Evolutionary conservation across 1,140 invertebrate genomes (phyloP), one percentile per base, ranked within the genome.

Genomic region (Euborellia annulipes): DNA sequence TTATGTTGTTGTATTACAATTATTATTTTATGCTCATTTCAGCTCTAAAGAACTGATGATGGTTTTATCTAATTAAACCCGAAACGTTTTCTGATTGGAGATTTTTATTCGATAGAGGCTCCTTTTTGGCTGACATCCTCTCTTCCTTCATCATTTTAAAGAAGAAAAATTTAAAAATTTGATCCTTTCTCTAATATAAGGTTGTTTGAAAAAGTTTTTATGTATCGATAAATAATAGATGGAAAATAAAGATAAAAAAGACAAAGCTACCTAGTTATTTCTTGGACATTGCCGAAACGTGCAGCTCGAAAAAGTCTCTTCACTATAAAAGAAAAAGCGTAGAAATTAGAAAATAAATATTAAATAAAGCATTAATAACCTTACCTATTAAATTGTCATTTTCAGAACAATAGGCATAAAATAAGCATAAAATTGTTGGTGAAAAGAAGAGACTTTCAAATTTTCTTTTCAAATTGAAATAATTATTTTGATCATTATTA

Each of bases 221-320:
- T n/a, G 30, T n/a, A 9, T 13, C 8, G 18, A 41, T 23, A 3
- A 41, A 11, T 8, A n/a, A 9, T 6, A 17, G 13, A 16, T 42
- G 43, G 46, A 53, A 37, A 52, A 20, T 46, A 46, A 39, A 37
- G 40, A 17, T 39, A 48, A 45, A 43, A 45, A 34, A 34, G 14
- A 42, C 36, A 41, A 14, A 60, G 56, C 59, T 69, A 76, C 75
- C 62, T 69, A 54, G 56, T 65, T 30, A 82, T 53, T 58, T 80
- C 75, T 51, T 64, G 55, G 32, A 71, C 59, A 58, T 76, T 68
- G 34, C 78, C 78, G 61, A 69, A 65, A 54, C 75, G 70, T 7
- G 73, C 73, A 43, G 76, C 73, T 52, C 67, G 64, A 50, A 81
- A 75, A 50, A 79, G 72, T 47, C 62, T 60, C 55, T 73, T 76